Percentiles rank a stretch among this genome's conserved stretches.
Evolutionary conservation across 2,797 vertebrate species (phyloP).

Genomic region (Leucoraja ocellata): DNA sequence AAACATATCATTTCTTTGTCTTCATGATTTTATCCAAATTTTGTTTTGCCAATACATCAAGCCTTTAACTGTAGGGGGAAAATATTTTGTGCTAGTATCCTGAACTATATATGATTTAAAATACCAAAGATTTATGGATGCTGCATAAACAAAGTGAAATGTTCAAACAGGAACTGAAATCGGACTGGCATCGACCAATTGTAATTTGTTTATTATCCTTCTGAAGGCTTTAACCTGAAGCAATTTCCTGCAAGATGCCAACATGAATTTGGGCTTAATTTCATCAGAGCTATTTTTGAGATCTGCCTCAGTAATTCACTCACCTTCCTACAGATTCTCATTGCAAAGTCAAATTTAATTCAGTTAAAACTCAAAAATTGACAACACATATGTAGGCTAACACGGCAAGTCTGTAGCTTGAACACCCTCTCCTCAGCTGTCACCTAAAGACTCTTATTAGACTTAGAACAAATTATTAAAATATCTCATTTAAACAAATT

Average conservation of each 20-base stretch:
- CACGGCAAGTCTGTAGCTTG: constrained; percentile 25
- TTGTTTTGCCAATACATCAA: background rate
- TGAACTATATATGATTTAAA: background rate
- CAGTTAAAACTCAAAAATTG: constrained; percentile 22
- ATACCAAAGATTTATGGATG: background rate
- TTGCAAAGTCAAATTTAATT: background rate
- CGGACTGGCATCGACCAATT: background rate
- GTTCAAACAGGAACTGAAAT: background rate
- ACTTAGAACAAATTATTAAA: constrained; percentile 57
- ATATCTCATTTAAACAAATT: constrained; percentile 51
- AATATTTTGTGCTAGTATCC: background rate
- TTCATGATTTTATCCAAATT: background rate
- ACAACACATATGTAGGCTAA: background rate
- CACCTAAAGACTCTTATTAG: constrained; percentile 52
- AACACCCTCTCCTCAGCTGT: constrained; percentile 36
- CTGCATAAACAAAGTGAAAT: background rate
- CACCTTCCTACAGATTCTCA: background rate
- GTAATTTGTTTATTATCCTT: background rate
- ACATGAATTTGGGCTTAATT: background rate
- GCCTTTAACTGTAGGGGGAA: background rate
- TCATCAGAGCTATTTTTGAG: background rate
- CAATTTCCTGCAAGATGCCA: background rate
- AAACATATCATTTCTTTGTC: background rate
- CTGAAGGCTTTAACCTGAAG: background rate
- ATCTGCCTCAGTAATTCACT: background rate